These are phyloP conservation scores for Gopherus flavomarginatus DNA, from an alignment of 2,113 vertebrate genomes.

Conservation along the genomic window DNA sequence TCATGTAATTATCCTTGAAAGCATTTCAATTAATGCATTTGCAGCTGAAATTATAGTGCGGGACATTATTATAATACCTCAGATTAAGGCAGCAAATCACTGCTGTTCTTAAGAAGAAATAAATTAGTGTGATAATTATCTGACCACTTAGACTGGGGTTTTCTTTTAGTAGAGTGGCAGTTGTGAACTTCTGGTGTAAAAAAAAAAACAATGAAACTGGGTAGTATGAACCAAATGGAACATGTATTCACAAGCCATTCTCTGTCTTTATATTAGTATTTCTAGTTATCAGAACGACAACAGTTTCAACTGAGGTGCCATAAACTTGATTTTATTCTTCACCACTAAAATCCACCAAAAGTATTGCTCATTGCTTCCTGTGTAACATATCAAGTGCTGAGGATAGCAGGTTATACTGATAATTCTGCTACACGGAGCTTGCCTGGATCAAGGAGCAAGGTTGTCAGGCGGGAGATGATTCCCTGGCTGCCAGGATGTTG, in stretches of 20 bases:
- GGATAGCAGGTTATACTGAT: not conserved
- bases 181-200: not conserved
- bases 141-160: not conserved
- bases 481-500: too few relatives aligned
- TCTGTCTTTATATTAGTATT: not conserved
- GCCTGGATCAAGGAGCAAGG: too few relatives aligned
- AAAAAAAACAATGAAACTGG: not conserved
- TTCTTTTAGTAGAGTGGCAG: not conserved
- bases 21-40: conserved; percentile 34
- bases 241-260: not conserved
- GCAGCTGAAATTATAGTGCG: conserved; percentile 18
- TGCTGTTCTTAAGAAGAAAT: conserved; percentile 25
- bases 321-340: not conserved
- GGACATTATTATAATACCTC: not conserved
- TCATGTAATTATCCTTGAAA: conserved; percentile 52
- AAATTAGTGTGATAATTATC: conserved; percentile 49
- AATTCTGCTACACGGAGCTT: not conserved
- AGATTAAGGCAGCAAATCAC: conserved; percentile 53
- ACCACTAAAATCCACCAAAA: not conserved
- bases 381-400: not conserved
- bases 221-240: not conserved
- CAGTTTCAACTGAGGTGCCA: not conserved
- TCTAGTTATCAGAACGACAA: not conserved
- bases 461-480: too few relatives aligned
- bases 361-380: not conserved